phyloP scores from a whole-genome alignment of 2,113 vertebrate genomes.

The Isurus oxyrinchus region DNA sequence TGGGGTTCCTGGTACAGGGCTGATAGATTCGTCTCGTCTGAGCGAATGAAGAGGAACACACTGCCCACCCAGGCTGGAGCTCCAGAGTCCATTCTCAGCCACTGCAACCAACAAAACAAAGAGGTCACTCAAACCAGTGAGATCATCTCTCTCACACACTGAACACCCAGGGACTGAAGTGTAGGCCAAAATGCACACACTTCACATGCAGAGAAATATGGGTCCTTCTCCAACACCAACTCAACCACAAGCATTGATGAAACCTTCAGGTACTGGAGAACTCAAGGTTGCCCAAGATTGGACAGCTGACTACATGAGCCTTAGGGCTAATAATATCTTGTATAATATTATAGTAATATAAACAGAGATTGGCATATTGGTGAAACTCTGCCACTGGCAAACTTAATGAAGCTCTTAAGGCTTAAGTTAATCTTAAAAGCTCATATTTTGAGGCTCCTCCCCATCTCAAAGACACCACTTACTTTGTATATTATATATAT shows the following conservation, averaged over 20 bases:
- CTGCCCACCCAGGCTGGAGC: slow-evolving; percentile 72
- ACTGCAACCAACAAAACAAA: slow-evolving; percentile 46
- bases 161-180: not conserved
- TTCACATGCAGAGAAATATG: not conserved
- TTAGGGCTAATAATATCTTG: not conserved
- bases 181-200: not conserved
- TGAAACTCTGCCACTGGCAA: not conserved
- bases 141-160: not conserved
- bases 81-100: slow-evolving; percentile 57
- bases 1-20: slow-evolving; percentile 67
- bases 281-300: not conserved
- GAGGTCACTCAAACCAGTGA: not conserved
- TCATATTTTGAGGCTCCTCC: not conserved
- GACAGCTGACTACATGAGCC: not conserved
- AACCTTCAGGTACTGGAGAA: too few species aligned
- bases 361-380: not conserved
- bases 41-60: slow-evolving; percentile 79
- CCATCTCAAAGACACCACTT: not conserved
- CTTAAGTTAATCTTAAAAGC: not conserved
- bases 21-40: slow-evolving; percentile 58
- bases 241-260: not conserved
- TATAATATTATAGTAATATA: not conserved
- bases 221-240: not conserved
- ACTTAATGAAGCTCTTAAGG: too few species aligned
- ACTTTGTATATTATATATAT: not conserved